phyloP scores from a whole-genome alignment of 2,888 invertebrate species.

The Amblyjoppa proteus region DNA sequence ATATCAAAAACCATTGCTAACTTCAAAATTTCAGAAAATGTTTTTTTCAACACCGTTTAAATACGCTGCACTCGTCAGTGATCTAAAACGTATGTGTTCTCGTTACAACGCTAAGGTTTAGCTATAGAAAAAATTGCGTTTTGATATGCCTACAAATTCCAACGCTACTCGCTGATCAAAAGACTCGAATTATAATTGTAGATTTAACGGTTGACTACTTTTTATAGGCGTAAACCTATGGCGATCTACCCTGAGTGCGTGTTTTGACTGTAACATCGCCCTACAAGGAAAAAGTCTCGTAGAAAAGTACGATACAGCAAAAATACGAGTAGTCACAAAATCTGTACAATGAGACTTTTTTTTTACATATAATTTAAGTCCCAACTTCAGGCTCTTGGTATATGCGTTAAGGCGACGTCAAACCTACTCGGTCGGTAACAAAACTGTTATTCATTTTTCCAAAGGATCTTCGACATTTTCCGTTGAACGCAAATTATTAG shows the following conservation, averaged over 20 bases:
- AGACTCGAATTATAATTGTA: constrained; percentile 1
- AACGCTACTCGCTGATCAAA: constrained; percentile 37
- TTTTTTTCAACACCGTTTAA: neutral
- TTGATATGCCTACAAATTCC: constrained; percentile 70
- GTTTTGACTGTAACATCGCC: constrained; percentile 11
- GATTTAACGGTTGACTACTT: neutral
- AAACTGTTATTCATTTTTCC: neutral
- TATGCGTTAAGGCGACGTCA: constrained; percentile 21
- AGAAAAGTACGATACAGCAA: constrained; percentile 24
- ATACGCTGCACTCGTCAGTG: neutral
- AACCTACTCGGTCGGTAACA: neutral
- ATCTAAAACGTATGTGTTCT: constrained; percentile 4
- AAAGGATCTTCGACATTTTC: neutral
- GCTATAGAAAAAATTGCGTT: constrained; percentile 52
- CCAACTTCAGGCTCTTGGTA: neutral
- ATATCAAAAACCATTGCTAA: constrained; percentile 19
- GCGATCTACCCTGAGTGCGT: neutral
- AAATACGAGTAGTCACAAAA: constrained; percentile 1
- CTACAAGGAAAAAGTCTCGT: constrained; percentile 16
- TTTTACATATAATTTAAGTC: constrained; percentile 13
- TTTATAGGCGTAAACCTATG: neutral
- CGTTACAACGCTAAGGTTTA: neutral
- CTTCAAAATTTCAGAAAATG: neutral
- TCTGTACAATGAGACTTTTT: neutral
- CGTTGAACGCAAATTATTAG: too few species aligned